These are phyloP conservation scores for Nothobranchius kuhntae DNA, from an alignment of 2,113 vertebrate species.

Conservation along the genomic window DNA sequence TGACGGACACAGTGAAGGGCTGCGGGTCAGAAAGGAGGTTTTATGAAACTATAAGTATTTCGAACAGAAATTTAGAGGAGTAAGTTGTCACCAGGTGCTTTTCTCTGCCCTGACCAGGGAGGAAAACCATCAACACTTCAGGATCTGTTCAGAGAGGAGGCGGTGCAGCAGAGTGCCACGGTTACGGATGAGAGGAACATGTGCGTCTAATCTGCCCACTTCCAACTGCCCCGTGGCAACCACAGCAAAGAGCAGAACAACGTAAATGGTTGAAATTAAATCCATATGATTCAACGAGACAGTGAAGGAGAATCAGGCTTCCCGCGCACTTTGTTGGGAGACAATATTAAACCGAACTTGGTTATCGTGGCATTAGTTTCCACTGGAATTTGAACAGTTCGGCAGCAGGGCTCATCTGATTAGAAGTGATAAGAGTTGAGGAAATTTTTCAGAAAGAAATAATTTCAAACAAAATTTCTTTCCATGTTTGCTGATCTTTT, in stretches of 20 bases:
- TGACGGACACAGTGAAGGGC: conserved; percentile 42
- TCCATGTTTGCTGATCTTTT: conserved; percentile 22
- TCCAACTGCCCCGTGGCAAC: conserved; percentile 86
- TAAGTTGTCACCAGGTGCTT: conserved; percentile 68
- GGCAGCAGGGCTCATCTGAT: conserved; percentile 70
- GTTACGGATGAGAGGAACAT: conserved; percentile 81
- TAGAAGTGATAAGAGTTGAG: conserved; percentile 35
- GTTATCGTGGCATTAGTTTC: conserved; percentile 83
- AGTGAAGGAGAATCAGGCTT: conserved; percentile 84
- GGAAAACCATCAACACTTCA: conserved; percentile 84
- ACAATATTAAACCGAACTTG: conserved; percentile 77
- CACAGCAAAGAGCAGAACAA: conserved; percentile 83
- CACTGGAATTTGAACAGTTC: conserved; percentile 68
- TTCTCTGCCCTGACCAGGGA: conserved; percentile 70
- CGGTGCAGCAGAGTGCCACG: conserved; percentile 58
- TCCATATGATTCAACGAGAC: conserved; percentile 87
- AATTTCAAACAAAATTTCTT: conserved; percentile 36
- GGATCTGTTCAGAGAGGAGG: conserved; percentile 75
- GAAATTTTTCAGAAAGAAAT: conserved; percentile 16
- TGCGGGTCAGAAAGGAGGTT: conserved; percentile 44
- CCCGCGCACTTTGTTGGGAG: conserved; percentile 83
- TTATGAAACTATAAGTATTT: conserved; percentile 40
- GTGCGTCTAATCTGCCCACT: conserved; percentile 84
- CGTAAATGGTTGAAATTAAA: conserved; percentile 87
- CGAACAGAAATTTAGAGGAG: conserved; percentile 33